Evolutionary conservation across 2,113 vertebrate genomes (phyloP).

Genomic region (Myrmecophaga tridactyla): DNA sequence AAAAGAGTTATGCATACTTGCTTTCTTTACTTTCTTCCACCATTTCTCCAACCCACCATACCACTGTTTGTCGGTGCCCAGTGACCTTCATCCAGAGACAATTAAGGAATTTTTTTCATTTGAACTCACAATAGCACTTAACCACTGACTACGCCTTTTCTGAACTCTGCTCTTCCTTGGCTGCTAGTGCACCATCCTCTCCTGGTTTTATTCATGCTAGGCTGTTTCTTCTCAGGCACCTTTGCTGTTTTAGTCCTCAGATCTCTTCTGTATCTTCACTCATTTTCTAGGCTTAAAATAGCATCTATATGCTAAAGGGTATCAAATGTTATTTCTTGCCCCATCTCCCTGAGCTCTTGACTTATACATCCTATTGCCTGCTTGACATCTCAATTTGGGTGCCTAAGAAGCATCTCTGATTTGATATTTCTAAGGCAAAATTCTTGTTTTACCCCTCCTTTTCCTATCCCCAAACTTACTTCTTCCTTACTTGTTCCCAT

Average conservation of each 20-base stretch:
- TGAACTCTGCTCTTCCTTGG: neutral
- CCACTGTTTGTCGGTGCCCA: neutral
- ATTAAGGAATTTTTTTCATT: neutral
- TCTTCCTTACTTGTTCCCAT: neutral
- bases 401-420: neutral
- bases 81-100: neutral
- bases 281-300: neutral
- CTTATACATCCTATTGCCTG: too few relatives aligned
- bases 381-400: neutral
- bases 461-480: neutral
- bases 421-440: neutral
- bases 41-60: fast-evolving
- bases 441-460: neutral
- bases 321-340: neutral
- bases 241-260: neutral
- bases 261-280: neutral
- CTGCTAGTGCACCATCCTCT: too few relatives aligned
- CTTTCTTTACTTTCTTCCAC: neutral
- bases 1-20: fast-evolving
- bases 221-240: neutral
- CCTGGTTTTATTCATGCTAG: neutral
- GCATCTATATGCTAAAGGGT: fast-evolving
- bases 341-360: neutral
- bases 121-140: fast-evolving
- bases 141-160: neutral